Percentiles rank a stretch among this genome's conserved stretches.
These are phyloP conservation scores for Acronicta psi DNA, from an alignment of 2,888 invertebrate genomes.

Conservation along the genomic window DNA sequence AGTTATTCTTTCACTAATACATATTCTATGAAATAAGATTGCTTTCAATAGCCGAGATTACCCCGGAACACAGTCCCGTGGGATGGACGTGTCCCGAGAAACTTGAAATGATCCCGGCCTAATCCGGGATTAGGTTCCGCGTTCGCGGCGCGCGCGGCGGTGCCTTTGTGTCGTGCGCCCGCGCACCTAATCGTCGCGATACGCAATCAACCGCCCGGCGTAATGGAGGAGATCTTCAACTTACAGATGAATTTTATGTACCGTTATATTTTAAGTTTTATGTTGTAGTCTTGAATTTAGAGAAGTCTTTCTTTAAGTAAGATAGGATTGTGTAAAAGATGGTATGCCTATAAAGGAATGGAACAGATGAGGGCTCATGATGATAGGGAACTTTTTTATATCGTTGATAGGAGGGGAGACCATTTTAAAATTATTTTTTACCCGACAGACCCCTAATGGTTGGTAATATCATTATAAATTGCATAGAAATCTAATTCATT, in stretches of 20 bases:
- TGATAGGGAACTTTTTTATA: too few species aligned
- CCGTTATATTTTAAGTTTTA: conserved; percentile 46
- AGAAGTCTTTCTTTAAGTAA: background rate
- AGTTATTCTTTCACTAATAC: conserved; percentile 14
- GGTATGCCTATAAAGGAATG: too few species aligned
- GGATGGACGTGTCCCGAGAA: conserved; percentile 66
- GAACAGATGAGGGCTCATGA: too few species aligned
- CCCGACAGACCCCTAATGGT: too few species aligned
- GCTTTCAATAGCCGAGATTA: conserved; percentile 58
- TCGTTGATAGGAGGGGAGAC: too few species aligned
- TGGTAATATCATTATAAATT: too few species aligned
- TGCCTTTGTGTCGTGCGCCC: conserved; percentile 76
- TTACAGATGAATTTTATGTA: conserved; percentile 47
- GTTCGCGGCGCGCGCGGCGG: conserved; percentile 59
- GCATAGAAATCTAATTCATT: too few species aligned
- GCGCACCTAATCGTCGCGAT: conserved; percentile 78
- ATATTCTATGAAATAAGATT: conserved; percentile 48
- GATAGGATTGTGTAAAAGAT: too few species aligned
- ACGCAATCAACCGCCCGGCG: conserved; percentile 73
- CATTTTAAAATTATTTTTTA: too few species aligned
- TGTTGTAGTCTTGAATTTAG: conserved; percentile 12
- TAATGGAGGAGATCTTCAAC: conserved; percentile 64
- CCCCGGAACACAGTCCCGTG: conserved; percentile 61
- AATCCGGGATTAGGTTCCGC: conserved; percentile 72
- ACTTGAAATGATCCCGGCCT: conserved; percentile 57